Evolutionary conservation across 1,140 invertebrate genomes (phyloP), one percentile per base, ranked within the genome.

Genomic region (Drosophila guanche): DNA sequence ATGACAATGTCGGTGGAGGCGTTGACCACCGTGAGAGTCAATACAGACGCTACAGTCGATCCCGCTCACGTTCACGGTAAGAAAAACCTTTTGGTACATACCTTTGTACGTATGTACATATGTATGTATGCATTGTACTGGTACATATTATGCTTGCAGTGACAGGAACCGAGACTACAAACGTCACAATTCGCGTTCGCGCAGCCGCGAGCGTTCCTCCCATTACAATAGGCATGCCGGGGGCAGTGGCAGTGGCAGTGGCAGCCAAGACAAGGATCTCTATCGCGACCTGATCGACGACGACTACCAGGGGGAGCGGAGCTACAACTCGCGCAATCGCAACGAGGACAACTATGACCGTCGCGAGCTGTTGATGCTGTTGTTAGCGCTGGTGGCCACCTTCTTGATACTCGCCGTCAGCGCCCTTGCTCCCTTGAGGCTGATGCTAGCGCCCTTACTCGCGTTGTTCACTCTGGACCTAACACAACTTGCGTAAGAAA

Each of bases 281-380:
- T 91, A 91, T 55, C 72, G 80, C 16, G 86, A 84, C 29, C 42
- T 91, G 14, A 91, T 90, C 2, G 71, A 90, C 42, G 84, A 91
- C 16, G 90, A 91, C 50, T 88, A 89, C 48, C 70, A 78, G 10
- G 84, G 88, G 5, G 89, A 91, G 37, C 76, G 80, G 40, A 74
- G 58, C 5, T 80, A 86, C 29, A 73, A 73, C 42, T 52, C 77
- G 10, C 70, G 83, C 5, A 67, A 27, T 52, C 90, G 72, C 29
- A 67, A 73, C 7, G 78, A 90, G 5, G 70, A 79, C 33, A 71
- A 47, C 54, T 69, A 41, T n/a, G 79, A 81, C n/a, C 61, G 48
- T 58, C 57, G 59, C 57, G 59, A 20, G n/a, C n/a, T n/a, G n/a
- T n/a, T n/a, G n/a, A n/a, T n/a, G n/a, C n/a, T n/a, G n/a, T n/a